phyloP scores from a whole-genome alignment of 2,797 vertebrate species.

The Brachyrhaphis roseni region DNA sequence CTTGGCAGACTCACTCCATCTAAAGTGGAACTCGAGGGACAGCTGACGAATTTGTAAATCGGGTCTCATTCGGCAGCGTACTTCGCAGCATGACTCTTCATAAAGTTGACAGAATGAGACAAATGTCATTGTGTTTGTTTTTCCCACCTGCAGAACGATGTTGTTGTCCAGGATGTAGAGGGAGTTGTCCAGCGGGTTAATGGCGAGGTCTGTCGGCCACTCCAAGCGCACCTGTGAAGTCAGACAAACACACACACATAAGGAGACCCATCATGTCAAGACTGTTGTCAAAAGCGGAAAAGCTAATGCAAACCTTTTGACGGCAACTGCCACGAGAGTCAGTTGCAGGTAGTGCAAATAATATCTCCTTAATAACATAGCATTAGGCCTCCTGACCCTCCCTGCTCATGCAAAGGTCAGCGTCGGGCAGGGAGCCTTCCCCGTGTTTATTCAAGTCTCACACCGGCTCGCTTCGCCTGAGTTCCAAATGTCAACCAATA shows the following conservation, averaged over 20 bases:
- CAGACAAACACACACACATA: conserved; percentile 12
- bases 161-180: conserved; percentile 98
- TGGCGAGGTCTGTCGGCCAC: conserved; percentile 95
- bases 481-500: conserved; percentile 82
- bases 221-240: conserved; percentile 89
- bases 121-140: neutral
- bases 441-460: conserved; percentile 75
- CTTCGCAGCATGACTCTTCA: neutral
- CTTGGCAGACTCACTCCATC: conserved; percentile 25
- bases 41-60: conserved; percentile 43
- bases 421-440: conserved; percentile 66
- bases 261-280: neutral
- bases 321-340: conserved; percentile 31
- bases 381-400: conserved; percentile 69
- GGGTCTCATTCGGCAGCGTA: conserved; percentile 13
- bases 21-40: conserved; percentile 38
- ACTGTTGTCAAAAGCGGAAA: conserved; percentile 19
- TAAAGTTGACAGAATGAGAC: neutral
- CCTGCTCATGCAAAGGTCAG: conserved; percentile 76
- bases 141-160: conserved; percentile 85
- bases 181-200: conserved; percentile 96
- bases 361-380: conserved; percentile 74
- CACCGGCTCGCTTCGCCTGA: conserved; percentile 51
- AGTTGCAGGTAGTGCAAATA: conserved; percentile 66
- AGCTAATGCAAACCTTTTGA: conserved; percentile 21